Evolutionary conservation across 2,113 vertebrate species (phyloP).

Genomic region (Empidonax alnorum): DNA sequence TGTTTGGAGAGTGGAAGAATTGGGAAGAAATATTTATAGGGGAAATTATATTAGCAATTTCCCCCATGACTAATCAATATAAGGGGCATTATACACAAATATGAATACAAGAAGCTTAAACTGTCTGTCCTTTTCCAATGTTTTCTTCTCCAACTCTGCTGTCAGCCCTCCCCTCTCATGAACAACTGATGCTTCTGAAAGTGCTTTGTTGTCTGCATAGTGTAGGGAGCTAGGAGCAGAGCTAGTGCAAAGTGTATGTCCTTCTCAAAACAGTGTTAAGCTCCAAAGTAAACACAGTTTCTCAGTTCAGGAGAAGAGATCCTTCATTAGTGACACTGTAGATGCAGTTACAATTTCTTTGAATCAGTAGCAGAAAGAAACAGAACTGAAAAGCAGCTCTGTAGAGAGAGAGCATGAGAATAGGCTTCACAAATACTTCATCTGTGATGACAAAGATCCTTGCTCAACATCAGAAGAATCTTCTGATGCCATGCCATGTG

Average conservation of each 20-base stretch:
- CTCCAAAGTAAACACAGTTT: not conserved
- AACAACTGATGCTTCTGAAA: not conserved
- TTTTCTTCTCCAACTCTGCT: not conserved
- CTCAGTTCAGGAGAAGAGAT: not conserved
- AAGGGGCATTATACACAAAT: not conserved
- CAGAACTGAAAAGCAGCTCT: not conserved
- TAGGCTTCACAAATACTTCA: not conserved
- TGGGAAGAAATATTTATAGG: not conserved
- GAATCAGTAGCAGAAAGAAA: not conserved
- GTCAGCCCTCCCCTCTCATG: not conserved
- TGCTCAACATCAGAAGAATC: not conserved
- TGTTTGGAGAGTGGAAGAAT: not conserved
- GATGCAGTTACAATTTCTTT: not conserved
- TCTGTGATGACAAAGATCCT: not conserved
- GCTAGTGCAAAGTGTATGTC: not conserved
- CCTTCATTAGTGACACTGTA: not conserved
- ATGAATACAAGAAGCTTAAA: not conserved
- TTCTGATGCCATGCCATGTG: not conserved
- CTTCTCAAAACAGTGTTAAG: not conserved
- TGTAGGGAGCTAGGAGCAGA: not conserved
- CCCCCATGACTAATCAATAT: not conserved
- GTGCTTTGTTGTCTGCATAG: not conserved
- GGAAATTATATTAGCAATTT: not conserved
- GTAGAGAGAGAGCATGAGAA: not conserved
- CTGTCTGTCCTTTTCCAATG: not conserved